These are phyloP conservation scores for Aplodontia rufa DNA, from an alignment of 2,113 vertebrate genomes.

Conservation along the genomic window DNA sequence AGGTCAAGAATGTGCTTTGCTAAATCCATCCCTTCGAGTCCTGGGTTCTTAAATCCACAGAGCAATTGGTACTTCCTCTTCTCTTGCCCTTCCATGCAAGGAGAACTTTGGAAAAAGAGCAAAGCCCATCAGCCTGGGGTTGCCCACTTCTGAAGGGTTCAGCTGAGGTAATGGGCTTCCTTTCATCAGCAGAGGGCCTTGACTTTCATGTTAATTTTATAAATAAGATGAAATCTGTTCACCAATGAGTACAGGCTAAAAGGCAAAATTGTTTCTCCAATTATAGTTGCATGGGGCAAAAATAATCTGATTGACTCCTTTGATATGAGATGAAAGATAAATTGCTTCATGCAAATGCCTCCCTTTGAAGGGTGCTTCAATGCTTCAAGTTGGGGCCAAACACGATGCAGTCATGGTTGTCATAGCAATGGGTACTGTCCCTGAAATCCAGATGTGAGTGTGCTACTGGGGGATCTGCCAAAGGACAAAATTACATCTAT, in stretches of 20 bases:
- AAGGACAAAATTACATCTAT: neutral
- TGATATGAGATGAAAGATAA: slow-evolving; percentile 68
- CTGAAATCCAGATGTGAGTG: slow-evolving; percentile 28
- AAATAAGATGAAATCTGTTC: slow-evolving; percentile 53
- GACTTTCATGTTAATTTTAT: slow-evolving; percentile 7
- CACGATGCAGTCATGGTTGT: neutral
- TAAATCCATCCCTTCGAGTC: neutral
- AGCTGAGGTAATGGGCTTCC: neutral
- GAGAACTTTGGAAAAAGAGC: neutral
- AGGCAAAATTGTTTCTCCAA: slow-evolving; percentile 49
- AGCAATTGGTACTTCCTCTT: neutral
- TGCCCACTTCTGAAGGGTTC: neutral
- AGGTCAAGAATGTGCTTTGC: neutral
- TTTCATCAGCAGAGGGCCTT: neutral
- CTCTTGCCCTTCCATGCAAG: neutral
- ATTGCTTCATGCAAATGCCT: slow-evolving; percentile 51
- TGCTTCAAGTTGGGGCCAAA: neutral
- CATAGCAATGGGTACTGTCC: neutral
- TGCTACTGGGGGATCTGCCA: neutral
- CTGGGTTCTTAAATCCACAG: neutral
- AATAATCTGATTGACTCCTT: slow-evolving; percentile 62
- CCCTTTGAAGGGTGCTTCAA: slow-evolving; percentile 45
- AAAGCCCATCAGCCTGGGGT: neutral
- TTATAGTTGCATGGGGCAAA: slow-evolving; percentile 39
- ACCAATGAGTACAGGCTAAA: slow-evolving; percentile 35